Conservation (phyloP, 2,113 vertebrate genomes). For the Aldabrachelys gigantea region DNA sequence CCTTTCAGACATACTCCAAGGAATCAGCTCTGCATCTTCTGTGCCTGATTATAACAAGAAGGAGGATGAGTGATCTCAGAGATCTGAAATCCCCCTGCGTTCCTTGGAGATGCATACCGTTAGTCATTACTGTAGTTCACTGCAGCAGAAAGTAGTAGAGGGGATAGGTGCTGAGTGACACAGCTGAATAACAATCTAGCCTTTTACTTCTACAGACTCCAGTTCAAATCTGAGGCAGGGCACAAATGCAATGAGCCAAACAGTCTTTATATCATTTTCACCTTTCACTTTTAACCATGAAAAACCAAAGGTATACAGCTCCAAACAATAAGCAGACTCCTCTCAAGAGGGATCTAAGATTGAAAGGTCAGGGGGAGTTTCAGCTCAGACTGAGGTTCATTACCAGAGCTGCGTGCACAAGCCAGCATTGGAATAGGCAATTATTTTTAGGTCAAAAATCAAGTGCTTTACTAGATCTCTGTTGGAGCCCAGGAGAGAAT, state of each 20-base stretch:
- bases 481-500: background rate
- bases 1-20: conserved; percentile 37
- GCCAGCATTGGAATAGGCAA: background rate
- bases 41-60: background rate
- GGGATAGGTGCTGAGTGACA: background rate
- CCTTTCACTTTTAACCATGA: background rate
- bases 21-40: background rate
- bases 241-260: background rate
- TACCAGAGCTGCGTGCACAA: background rate
- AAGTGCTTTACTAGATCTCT: background rate
- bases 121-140: background rate
- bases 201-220: background rate
- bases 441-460: background rate
- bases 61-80: background rate
- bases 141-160: background rate
- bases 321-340: background rate
- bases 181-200: background rate
- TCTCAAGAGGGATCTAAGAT: background rate
- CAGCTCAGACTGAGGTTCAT: background rate
- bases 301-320: background rate
- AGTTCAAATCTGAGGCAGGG: background rate
- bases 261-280: background rate
- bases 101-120: background rate
- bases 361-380: background rate
- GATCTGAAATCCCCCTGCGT: background rate